Conservation (phyloP, 2,113 vertebrate species). For the Brachyhypopomus occidentalis region DNA sequence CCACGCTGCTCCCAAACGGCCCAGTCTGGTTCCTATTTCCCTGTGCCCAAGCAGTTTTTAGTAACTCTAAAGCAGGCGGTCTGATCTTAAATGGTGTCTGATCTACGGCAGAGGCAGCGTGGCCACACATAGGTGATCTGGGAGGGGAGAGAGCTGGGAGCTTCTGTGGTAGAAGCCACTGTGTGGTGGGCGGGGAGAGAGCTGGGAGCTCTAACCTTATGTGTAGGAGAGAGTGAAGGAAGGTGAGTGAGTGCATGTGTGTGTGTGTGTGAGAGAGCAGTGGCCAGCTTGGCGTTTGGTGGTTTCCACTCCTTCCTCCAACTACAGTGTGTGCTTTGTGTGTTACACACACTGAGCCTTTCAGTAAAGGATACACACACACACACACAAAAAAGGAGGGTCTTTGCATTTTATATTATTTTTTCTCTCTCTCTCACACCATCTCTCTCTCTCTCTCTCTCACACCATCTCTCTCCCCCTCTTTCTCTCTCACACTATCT, state of each 20-base stretch:
- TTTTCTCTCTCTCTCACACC: not conserved
- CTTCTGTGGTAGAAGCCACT: too few species aligned
- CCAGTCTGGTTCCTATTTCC: slow-evolving; percentile 51
- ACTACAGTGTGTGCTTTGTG: slow-evolving; percentile 54
- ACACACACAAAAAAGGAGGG: slow-evolving; percentile 19
- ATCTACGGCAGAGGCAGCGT: not conserved
- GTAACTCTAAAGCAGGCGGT: not conserved
- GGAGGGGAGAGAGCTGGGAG: too few species aligned
- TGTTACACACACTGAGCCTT: slow-evolving; percentile 51
- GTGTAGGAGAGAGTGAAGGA: too few species aligned
- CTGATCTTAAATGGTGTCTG: not conserved
- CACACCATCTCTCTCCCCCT: too few species aligned
- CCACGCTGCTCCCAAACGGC: not conserved
- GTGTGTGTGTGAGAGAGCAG: slow-evolving; percentile 62
- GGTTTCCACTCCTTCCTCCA: slow-evolving; percentile 41
- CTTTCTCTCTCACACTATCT: too few species aligned
- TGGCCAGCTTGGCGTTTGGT: slow-evolving; percentile 30
- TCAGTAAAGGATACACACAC: slow-evolving; percentile 27
- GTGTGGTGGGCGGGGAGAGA: too few species aligned
- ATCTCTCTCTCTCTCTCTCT: not conserved
- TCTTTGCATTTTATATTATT: slow-evolving; percentile 22
- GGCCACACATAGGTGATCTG: too few species aligned
- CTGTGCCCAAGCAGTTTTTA: slow-evolving; percentile 16
- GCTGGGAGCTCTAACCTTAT: not conserved
- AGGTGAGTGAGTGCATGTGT: slow-evolving; percentile 46